Evolutionary conservation across 2,797 vertebrate genomes (phyloP), one percentile per base, ranked within the genome.

Genomic region (Fundulus diaphanus): DNA sequence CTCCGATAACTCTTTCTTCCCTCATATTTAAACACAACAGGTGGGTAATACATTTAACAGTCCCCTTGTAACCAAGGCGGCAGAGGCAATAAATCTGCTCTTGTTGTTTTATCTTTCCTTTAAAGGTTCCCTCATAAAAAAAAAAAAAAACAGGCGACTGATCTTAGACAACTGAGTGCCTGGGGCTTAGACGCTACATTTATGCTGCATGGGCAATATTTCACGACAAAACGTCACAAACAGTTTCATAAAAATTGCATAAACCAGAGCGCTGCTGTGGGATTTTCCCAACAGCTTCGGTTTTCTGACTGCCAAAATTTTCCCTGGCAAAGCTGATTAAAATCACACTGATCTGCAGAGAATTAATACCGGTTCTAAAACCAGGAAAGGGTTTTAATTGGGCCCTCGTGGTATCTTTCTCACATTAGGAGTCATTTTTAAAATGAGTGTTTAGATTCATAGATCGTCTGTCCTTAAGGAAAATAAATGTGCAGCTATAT

Each of bases 51-150:
- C 31, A 84, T 87, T 84, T 75, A 87, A 87, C 73, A 57, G 73
- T 54, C 71, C 79, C 86, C 89, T 87, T 85, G 86, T 33, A 90
- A 70, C 42, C 4, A 35, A 70, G 29, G 79, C 78, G 83, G 85
- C 86, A 90, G 76, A 22, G 74, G 73, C 56, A 78, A 80, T 87
- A 80, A 84, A 90, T 91, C 86, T 85, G 61, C 44, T 77, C 24
- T 3, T 44, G n/a, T 44, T 67, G n/a, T 44, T 66, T 27, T 35
- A 35, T 61, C n/a, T 27, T 56, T 68, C 61, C 81, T 71, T 72
- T 68, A 76, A 79, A 44, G n/a, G 22, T 82, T 76, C 22, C 4
- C 74, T 69, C n/a, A 22, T 85, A 74, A 87, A 87, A n/a, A n/a
- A n/a, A n/a, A n/a, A n/a, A n/a, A n/a, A n/a, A n/a, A n/a, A 65